Evolutionary conservation across 64 coral and sea anemone genomes (phyloP), one percentile per base, ranked within the genome.

Genomic region (Montipora capricornis): DNA sequence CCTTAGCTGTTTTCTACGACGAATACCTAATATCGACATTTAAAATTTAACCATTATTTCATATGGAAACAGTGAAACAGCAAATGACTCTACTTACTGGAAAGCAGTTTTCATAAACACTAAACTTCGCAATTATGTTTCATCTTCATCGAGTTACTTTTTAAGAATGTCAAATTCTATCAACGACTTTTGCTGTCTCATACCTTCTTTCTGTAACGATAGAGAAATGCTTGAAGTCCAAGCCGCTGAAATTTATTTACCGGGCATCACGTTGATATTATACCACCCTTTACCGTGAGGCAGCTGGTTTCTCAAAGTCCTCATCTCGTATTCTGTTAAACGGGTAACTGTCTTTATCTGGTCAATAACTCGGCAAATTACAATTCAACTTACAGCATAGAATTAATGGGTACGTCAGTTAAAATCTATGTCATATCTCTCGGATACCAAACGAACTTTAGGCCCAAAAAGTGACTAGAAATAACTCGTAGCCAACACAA

Each of bases 321-420:
- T 70, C 59, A 70, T 84, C 62, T 62, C 45, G 61, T 84, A 84
- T 70, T 84, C 61, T 69, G 22, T 26, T 19, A 8, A 47, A 15
- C 8, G 82, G 82, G 49, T 69, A 69, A 84, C 62, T 49, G 44
- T 49, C 47, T 70, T 84, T 84, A 84, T 84, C 82, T 5, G 44
- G 16, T 45, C 62, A 69, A 48, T 68, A 84, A 68, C 44, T 84
- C 11, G 53, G 53, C 82, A 84, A 84, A 70, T 84, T 68, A 84
- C 82, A 70, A 12, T 45, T 58, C 10, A 37, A 2, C 37, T 37
- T 37, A 2, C 2, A 4, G 53, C n/a, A n/a, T n/a, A 47, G 15
- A 84, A 5, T 69, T 70, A 66, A 69, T 84, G 19, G 44, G 49
- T 14, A 68, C 15, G 44, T 64, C 3, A 3, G 82, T 84, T 6